These are phyloP conservation scores for Dryomyza anilis DNA, from an alignment of 2,888 invertebrate genomes.

Conservation along the genomic window DNA sequence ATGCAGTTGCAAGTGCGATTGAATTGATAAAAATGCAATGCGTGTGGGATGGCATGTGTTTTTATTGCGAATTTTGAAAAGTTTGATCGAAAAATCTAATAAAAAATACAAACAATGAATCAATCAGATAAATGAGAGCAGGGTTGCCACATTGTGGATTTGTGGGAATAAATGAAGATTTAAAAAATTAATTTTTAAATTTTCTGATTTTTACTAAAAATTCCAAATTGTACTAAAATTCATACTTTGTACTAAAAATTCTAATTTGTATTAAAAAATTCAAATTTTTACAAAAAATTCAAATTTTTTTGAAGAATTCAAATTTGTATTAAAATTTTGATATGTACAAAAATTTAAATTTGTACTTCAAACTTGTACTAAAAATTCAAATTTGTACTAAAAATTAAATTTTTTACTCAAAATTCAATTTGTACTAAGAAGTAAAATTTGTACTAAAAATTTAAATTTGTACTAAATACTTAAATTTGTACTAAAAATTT, in stretches of 20 bases:
- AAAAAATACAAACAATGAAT: not conserved
- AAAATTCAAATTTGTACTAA: no score
- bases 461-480: no score
- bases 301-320: no score
- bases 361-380: no score
- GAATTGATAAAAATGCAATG: not conserved
- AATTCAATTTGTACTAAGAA: no score
- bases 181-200: not conserved
- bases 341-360: no score
- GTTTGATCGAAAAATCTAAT: not conserved
- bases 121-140: not conserved
- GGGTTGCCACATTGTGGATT: not conserved
- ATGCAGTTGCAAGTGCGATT: not conserved
- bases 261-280: no score
- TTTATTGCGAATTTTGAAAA: not conserved
- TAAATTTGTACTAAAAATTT: no score
- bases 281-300: not conserved
- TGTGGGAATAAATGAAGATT: no score
- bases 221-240: not conserved
- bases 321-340: no score
- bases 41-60: not conserved
- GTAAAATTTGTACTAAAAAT: no score
- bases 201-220: not conserved
- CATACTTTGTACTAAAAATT: not conserved
- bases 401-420: no score